Base-by-base conservation (phyloP, 2,888 invertebrate species). In the Lydus trimaculatus region DNA sequence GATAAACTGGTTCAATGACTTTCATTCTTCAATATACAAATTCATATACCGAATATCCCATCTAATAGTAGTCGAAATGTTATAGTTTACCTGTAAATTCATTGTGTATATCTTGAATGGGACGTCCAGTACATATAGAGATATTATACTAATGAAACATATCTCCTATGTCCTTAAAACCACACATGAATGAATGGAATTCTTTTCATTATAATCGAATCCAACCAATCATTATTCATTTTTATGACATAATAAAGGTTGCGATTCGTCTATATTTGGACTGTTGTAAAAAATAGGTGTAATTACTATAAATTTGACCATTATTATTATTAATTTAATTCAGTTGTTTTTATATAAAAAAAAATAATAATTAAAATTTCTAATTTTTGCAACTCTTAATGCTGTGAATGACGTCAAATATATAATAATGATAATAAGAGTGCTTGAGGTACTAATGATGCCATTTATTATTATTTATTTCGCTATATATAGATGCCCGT, bases 1-100 rank as follows among this genome's bases (percentile, higher is more conserved):
- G 48, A 48, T 48, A 48, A 48, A 48, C 20, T 48, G 9, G 52
- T 52, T 52, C 52, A 52, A 52, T 52, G 52, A 52, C 52, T 52
- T 52, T 52, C 11, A 23, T 13, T n/a, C n/a, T n/a, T n/a, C n/a
- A n/a, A n/a, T n/a, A n/a, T n/a, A n/a, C n/a, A 48, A 48, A 17
- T 20, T 5, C 39, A n/a, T n/a, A n/a, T 6, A 39, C 39, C 39
- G 39, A 15, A 15, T n/a, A 39, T 15, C 39, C 39, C 39, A 39
- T 5, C 15, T n/a, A 39, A 39, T 15, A 15, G 6, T 15, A 15
- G 5, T 6, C 39, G n/a, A n/a, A n/a, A n/a, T n/a, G n/a, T n/a
- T n/a, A n/a, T n/a, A n/a, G n/a, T n/a, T n/a, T n/a, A n/a, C n/a
- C n/a, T n/a, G n/a, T n/a, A n/a, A n/a, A n/a, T n/a, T n/a, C n/a